A percentile compares a stretch with the other conserved stretches of the same genome.
These are phyloP conservation scores for Eulemur albifrons DNA, from an alignment of 2,797 vertebrate genomes.

Conservation along the genomic window DNA sequence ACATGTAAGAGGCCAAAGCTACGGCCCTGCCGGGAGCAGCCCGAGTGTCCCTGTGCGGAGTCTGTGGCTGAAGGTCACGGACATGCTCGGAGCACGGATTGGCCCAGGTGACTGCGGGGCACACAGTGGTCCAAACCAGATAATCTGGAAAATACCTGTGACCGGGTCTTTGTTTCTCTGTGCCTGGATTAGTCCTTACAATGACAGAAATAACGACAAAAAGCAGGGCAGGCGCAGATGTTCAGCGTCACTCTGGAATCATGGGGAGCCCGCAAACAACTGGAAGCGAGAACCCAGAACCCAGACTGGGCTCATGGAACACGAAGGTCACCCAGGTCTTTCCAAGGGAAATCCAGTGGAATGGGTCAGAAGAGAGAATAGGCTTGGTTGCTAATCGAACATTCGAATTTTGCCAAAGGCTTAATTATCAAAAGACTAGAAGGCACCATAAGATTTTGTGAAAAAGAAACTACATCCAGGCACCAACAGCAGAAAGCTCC, in stretches of 20 bases:
- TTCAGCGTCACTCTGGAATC: background rate
- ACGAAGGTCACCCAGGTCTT: background rate
- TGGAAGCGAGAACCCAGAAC: background rate
- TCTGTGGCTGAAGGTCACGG: background rate
- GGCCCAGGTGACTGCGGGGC: background rate
- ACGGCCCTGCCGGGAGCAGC: background rate
- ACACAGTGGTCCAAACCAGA: background rate
- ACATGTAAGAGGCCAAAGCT: background rate
- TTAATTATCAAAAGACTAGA: background rate
- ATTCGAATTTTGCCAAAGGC: background rate
- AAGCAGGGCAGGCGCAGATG: background rate
- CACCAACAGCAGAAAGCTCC: background rate
- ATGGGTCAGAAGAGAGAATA: background rate
- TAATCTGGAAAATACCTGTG: background rate
- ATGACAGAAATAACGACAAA: background rate
- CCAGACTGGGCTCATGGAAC: background rate
- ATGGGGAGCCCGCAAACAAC: background rate
- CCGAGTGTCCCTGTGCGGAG: rapidly evolving
- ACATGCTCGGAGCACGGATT: background rate
- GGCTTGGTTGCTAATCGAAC: background rate
- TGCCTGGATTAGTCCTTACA: conserved; percentile 12
- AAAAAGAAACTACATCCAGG: background rate
- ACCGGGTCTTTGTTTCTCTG: background rate
- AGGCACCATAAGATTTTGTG: background rate
- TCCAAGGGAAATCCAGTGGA: background rate